Conservation (phyloP, 2,888 invertebrate species). For the Eristalinus aeneus region DNA sequence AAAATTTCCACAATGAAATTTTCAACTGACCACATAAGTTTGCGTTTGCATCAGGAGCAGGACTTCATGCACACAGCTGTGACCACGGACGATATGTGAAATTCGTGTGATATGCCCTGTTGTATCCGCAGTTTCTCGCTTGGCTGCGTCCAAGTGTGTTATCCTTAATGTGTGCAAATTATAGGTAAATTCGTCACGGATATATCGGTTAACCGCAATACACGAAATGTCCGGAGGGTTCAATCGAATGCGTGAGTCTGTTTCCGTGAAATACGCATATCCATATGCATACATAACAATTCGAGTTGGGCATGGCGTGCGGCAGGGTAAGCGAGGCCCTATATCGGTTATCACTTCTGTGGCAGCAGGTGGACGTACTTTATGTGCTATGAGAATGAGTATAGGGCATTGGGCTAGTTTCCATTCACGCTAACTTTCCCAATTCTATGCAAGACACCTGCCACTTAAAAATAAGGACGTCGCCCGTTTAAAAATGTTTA, state of each 20-base stretch:
- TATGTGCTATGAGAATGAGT: conserved; percentile 29
- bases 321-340: conserved; percentile 13
- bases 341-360: conserved; percentile 15
- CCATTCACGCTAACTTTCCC: conserved; percentile 28
- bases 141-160: conserved; percentile 54
- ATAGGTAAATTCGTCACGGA: conserved; percentile 67
- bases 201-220: conserved; percentile 69
- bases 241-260: conserved; percentile 5
- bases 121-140: conserved; percentile 57
- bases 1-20: neutral
- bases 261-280: neutral
- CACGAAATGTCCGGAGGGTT: conserved; percentile 40
- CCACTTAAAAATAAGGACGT: neutral
- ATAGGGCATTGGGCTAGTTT: neutral
- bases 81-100: conserved; percentile 48
- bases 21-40: neutral
- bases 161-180: conserved; percentile 67
- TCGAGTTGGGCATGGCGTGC: conserved; percentile 9
- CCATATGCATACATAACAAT: neutral
- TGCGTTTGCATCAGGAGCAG: conserved; percentile 18
- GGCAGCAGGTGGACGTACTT: conserved; percentile 44
- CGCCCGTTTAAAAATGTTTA: neutral
- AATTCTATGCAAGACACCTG: neutral
- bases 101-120: conserved; percentile 44
- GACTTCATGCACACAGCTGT: conserved; percentile 19